phyloP scores from a whole-genome alignment of 2,797 vertebrate genomes.

The Parauchenoglanis ngamensis region DNA sequence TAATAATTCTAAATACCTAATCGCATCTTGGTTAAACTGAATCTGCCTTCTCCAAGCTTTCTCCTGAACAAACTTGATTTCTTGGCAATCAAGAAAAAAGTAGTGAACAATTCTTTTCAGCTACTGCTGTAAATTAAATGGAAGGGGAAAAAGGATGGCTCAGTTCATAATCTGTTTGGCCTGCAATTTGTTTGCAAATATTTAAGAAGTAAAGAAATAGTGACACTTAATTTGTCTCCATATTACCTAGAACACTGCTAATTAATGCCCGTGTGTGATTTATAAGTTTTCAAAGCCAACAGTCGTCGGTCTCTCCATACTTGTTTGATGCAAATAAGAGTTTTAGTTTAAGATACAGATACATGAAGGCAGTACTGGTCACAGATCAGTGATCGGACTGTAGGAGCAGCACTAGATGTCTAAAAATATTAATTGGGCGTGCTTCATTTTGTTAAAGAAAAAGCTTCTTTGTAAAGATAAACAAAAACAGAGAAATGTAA shows the following conservation, averaged over 20 bases:
- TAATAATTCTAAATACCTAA: neutral
- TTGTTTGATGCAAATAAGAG: neutral
- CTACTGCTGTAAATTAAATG: neutral
- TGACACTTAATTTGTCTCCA: neutral
- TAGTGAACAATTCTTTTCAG: neutral
- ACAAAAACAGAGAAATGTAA: constrained; percentile 3
- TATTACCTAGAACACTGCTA: neutral
- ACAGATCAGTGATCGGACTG: neutral
- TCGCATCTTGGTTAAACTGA: neutral
- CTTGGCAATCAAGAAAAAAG: neutral
- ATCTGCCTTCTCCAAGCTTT: neutral
- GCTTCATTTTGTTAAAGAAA: neutral
- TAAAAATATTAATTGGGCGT: too few species aligned
- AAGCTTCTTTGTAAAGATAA: neutral
- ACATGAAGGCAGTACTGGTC: neutral
- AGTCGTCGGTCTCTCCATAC: neutral
- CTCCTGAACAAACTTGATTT: neutral
- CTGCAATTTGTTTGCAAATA: neutral
- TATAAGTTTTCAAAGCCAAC: neutral
- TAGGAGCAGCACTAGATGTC: neutral
- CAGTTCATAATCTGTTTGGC: neutral
- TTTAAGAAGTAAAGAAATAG: neutral
- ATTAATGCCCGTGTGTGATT: neutral
- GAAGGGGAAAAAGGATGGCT: too few species aligned
- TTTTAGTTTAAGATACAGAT: neutral